Conservation (phyloP, 2,113 vertebrate species). For the Amazona guildingii region DNA sequence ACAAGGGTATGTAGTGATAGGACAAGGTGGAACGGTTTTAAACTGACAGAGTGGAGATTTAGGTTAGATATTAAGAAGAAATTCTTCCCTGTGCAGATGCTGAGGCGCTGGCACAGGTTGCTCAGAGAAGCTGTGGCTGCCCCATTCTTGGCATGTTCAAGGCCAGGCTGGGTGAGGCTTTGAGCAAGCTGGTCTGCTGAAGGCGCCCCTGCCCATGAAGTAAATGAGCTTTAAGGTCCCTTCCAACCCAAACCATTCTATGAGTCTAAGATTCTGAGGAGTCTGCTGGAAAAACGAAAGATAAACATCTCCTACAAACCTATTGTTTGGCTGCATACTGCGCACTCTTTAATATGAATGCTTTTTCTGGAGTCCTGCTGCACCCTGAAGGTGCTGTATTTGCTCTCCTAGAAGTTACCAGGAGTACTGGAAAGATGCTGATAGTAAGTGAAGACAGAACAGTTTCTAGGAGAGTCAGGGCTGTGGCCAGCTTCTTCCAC, state of each 20-base stretch:
- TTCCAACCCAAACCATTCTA: neutral
- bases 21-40: neutral
- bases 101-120: neutral
- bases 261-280: neutral
- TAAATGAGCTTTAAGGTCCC: neutral
- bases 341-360: neutral
- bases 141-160: neutral
- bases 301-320: neutral
- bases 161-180: neutral
- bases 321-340: neutral
- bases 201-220: neutral
- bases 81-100: neutral
- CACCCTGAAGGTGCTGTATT: neutral
- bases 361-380: too few species aligned
- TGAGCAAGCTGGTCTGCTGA: neutral
- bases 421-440: neutral
- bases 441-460: neutral
- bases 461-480: neutral
- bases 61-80: neutral
- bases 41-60: neutral
- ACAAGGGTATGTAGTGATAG: neutral
- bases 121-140: neutral
- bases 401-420: neutral
- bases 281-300: neutral
- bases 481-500: neutral